Percentiles rank a stretch among this genome's conserved stretches.
Evolutionary conservation across 1,140 invertebrate species (phyloP).

Genomic region (Zaprionus kolodkinae): DNA sequence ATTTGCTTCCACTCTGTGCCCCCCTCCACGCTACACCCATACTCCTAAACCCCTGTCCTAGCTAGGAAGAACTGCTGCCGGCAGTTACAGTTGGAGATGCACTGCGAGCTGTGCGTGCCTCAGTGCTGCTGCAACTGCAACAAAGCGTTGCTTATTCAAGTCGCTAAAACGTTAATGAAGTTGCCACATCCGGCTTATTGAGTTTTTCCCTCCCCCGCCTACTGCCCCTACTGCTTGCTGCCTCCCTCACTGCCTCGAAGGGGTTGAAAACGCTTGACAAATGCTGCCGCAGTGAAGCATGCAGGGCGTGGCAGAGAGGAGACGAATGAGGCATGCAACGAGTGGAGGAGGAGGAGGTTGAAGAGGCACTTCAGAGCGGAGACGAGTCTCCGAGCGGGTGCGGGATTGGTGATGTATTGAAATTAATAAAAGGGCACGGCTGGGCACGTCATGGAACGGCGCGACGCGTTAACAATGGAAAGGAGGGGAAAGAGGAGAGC

Average conservation of each 20-base stretch:
- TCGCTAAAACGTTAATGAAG: slow-evolving; percentile 47
- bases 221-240: background rate
- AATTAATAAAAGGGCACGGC: slow-evolving; percentile 73
- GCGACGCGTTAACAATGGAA: slow-evolving; percentile 61
- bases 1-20: slow-evolving; percentile 28
- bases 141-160: background rate
- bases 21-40: too few species aligned
- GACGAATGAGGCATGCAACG: slow-evolving; percentile 10
- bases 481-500: background rate
- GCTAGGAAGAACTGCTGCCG: too few species aligned
- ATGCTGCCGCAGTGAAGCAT: slow-evolving; percentile 64
- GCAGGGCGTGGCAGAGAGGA: slow-evolving; percentile 17
- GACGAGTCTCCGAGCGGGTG: background rate
- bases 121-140: slow-evolving; percentile 33
- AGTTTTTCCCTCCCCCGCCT: background rate
- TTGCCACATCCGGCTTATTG: slow-evolving; percentile 56
- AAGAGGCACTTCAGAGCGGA: slow-evolving; percentile 45
- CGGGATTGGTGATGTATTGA: slow-evolving; percentile 60
- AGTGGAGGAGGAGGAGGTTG: background rate
- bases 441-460: slow-evolving; percentile 39
- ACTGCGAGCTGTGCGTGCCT: background rate
- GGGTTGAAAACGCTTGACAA: slow-evolving; percentile 40
- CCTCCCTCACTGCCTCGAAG: slow-evolving; percentile 7
- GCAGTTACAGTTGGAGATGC: background rate
- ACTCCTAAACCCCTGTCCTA: background rate